phyloP scores from a whole-genome alignment of 2,797 vertebrate genomes.

The Spinibarbus caldwelli region DNA sequence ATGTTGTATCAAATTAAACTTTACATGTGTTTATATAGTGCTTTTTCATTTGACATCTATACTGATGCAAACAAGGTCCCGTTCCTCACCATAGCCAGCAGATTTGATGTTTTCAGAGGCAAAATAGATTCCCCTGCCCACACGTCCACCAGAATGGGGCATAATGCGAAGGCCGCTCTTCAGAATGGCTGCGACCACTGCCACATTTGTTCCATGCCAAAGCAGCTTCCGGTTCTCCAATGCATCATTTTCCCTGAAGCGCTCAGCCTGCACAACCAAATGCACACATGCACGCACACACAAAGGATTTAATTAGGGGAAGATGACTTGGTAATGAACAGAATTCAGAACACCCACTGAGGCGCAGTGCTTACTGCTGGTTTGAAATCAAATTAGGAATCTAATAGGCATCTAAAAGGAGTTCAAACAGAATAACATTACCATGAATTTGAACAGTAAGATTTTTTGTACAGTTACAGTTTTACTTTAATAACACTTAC shows the following conservation, averaged over 20 bases:
- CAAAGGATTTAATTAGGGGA: conserved; percentile 17
- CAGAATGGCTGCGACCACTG: conserved; percentile 89
- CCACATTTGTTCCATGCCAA: conserved; percentile 92
- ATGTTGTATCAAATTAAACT: not conserved
- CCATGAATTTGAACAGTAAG: not conserved
- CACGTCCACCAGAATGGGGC: conserved; percentile 89
- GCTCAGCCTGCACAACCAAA: conserved; percentile 72
- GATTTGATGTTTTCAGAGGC: conserved; percentile 92
- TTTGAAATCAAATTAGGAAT: not conserved
- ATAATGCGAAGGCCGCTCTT: conserved; percentile 92
- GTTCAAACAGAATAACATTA: not conserved
- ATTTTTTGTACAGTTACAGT: not conserved
- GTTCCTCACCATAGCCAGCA: conserved; percentile 80
- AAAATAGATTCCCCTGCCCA: conserved; percentile 92
- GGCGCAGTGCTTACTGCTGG: not conserved
- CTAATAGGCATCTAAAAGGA: conserved; percentile 8
- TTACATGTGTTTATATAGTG: not conserved
- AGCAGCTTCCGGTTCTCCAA: conserved; percentile 88
- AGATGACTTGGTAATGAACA: conserved; percentile 32
- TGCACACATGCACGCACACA: conserved; percentile 2
- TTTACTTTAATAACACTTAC: not conserved
- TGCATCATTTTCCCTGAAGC: conserved; percentile 75
- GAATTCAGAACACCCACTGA: conserved; percentile 15
- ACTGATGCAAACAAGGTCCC: not conserved
- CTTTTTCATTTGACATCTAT: not conserved